A percentile compares a stretch with the other conserved stretches of the same genome.
phyloP scores from a whole-genome alignment of 2,797 vertebrate genomes.

The Prionace glauca region DNA sequence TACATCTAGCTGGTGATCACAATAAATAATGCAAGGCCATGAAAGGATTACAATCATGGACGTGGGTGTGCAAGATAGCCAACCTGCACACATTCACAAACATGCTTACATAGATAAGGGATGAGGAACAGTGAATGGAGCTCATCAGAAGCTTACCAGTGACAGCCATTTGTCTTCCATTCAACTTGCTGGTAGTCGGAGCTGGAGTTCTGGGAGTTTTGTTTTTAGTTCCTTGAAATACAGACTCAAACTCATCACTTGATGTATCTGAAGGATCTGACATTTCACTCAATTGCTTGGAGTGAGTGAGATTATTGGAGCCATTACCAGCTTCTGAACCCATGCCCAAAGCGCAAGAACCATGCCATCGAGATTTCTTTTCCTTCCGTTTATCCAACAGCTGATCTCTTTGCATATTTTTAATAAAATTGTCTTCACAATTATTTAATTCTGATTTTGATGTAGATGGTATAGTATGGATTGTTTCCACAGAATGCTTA shows the following conservation, averaged over 20 bases:
- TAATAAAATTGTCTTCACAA: constrained; percentile 55
- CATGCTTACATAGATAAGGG: not conserved
- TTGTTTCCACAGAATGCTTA: not conserved
- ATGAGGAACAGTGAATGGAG: not conserved
- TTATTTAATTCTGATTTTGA: constrained; percentile 53
- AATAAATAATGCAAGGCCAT: not conserved
- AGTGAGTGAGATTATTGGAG: not conserved
- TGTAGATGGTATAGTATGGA: not conserved
- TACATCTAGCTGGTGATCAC: not conserved
- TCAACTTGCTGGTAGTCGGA: not conserved
- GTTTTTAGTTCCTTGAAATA: constrained; percentile 67
- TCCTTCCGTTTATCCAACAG: not conserved
- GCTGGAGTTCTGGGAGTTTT: constrained; percentile 52
- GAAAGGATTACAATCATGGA: not conserved
- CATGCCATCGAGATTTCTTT: constrained; percentile 45
- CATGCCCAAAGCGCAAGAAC: not conserved
- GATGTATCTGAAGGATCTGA: constrained; percentile 54
- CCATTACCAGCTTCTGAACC: not conserved
- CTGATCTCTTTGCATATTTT: constrained; percentile 57
- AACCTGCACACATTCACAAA: not conserved
- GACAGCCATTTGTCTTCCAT: not conserved
- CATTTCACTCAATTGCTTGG: not conserved
- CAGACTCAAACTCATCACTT: constrained; percentile 68
- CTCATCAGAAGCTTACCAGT: constrained; percentile 3
- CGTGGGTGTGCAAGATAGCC: not conserved